Conservation (phyloP, 1,140 invertebrate genomes). For the Hormaphis cornu region DNA sequence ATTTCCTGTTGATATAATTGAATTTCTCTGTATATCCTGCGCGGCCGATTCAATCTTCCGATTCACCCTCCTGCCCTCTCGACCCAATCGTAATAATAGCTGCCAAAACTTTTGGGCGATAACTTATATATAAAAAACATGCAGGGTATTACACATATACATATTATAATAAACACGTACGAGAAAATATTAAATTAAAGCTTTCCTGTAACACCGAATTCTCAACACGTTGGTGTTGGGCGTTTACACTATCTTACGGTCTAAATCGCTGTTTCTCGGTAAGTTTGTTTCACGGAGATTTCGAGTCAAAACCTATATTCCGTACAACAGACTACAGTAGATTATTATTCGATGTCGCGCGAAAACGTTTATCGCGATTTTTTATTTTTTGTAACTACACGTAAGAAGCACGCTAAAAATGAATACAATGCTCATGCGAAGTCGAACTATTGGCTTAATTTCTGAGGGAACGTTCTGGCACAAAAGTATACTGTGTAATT, state of each 20-base stretch:
- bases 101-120: slow-evolving; percentile 5
- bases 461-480: too few species aligned
- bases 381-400: too few species aligned
- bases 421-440: too few species aligned
- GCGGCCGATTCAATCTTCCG: slow-evolving; percentile 3
- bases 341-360: not conserved
- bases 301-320: too few species aligned
- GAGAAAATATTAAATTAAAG: not conserved
- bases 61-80: not conserved
- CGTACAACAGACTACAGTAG: not conserved
- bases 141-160: not conserved
- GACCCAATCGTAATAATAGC: slow-evolving; percentile 8
- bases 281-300: not conserved
- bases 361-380: too few species aligned
- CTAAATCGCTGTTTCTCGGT: not conserved
- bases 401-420: too few species aligned
- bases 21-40: slow-evolving; percentile 17
- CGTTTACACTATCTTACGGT: not conserved
- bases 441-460: too few species aligned
- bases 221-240: too few species aligned
- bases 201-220: not conserved
- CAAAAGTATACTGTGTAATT: too few species aligned
- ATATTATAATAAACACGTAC: not conserved
- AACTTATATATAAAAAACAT: too few species aligned
- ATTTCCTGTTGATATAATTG: slow-evolving; percentile 32